Percentiles rank a stretch among this genome's conserved stretches.
These are phyloP conservation scores for Chaunax sp. DNA, from an alignment of 2,797 vertebrate genomes.

Conservation along the genomic window DNA sequence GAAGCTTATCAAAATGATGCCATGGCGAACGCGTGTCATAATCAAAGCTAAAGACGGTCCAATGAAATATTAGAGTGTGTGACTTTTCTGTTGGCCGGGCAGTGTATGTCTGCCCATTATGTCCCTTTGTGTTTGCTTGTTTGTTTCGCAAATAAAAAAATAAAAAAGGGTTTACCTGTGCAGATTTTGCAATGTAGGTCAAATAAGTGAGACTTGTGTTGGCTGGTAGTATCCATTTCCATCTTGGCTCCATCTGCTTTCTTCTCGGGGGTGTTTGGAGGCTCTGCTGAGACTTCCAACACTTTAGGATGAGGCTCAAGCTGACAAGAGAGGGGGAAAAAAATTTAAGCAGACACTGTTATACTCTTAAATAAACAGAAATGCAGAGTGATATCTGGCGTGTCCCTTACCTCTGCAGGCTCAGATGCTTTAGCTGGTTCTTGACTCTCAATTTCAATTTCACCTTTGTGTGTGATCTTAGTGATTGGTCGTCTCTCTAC, in stretches of 20 bases:
- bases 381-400: not conserved
- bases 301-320: constrained; percentile 83
- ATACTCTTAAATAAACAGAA: not conserved
- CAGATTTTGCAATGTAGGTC: constrained; percentile 99
- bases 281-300: constrained; percentile 85
- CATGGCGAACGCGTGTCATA: no score
- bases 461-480: constrained; percentile 99
- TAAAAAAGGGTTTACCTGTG: constrained; percentile 86
- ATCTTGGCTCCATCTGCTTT: constrained; percentile 83
- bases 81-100: no score
- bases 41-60: no score
- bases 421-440: constrained; percentile 92
- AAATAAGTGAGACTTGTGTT: constrained; percentile 98
- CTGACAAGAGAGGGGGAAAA: constrained; percentile 34
- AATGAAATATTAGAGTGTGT: no score
- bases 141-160: not conserved
- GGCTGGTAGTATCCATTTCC: constrained; percentile 90
- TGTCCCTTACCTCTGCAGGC: constrained; percentile 84
- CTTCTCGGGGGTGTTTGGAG: constrained; percentile 82
- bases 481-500: constrained; percentile 96
- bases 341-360: not conserved
- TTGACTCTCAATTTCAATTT: constrained; percentile 99
- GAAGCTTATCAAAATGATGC: no score
- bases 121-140: no score
- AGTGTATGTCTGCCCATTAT: no score